These are phyloP conservation scores for Druon quercuslanigerum DNA, from an alignment of 1,140 invertebrate genomes.

Conservation along the genomic window DNA sequence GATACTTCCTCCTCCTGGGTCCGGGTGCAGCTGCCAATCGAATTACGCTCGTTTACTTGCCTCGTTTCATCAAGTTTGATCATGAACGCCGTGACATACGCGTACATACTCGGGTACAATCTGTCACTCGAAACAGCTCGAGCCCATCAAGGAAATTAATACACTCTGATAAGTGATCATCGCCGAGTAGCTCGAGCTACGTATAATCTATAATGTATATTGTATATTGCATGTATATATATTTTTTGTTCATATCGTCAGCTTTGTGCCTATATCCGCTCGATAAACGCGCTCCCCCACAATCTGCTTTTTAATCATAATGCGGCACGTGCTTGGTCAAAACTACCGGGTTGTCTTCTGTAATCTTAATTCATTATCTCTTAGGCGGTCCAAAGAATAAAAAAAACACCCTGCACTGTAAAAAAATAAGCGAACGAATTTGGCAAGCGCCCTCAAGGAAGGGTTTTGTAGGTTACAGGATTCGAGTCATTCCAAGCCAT, in stretches of 20 bases:
- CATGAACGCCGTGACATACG: slow-evolving; percentile 17
- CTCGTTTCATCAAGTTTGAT: slow-evolving; percentile 17
- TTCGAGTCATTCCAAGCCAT: too few relatives aligned
- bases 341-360: background rate
- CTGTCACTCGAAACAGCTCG: slow-evolving; percentile 20
- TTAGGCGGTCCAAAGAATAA: background rate
- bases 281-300: background rate
- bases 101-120: slow-evolving; percentile 24
- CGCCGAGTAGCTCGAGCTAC: background rate
- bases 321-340: slow-evolving; percentile 4
- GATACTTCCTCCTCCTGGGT: background rate
- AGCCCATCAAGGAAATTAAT: slow-evolving; percentile 29
- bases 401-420: too few relatives aligned
- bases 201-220: background rate
- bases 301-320: background rate
- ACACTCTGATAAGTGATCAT: slow-evolving; percentile 28
- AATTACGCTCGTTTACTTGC: slow-evolving; percentile 9
- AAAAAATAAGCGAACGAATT: too few relatives aligned
- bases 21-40: slow-evolving; percentile 9
- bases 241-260: background rate
- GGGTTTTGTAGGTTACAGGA: too few relatives aligned
- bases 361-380: background rate
- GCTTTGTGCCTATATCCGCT: background rate
- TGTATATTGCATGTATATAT: background rate
- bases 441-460: too few relatives aligned